A percentile compares a stretch with the other conserved stretches of the same genome.
Evolutionary conservation across 1,140 invertebrate genomes (phyloP).

Genomic region (Phenacoccus solenopsis): DNA sequence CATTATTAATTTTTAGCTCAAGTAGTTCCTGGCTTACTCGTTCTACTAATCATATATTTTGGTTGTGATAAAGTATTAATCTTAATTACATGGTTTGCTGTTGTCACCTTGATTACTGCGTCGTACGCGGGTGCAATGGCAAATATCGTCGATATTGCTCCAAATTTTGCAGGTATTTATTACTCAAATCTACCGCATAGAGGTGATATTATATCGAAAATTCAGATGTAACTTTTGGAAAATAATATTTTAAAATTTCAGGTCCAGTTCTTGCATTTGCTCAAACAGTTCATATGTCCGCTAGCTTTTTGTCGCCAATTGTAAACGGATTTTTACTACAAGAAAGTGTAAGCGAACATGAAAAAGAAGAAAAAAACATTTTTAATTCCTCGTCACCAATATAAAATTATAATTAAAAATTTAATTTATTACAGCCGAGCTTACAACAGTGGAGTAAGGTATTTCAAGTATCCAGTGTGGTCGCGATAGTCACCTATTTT

Average conservation of each 20-base stretch:
- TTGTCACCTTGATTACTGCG: constrained; percentile 56
- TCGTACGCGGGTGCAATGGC: constrained; percentile 64
- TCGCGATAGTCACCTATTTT: constrained; percentile 51
- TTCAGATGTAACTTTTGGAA: too few relatives aligned
- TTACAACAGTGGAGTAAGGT: constrained; percentile 56
- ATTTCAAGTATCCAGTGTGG: constrained; percentile 49
- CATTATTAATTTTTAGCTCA: constrained; percentile 38
- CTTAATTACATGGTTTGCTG: constrained; percentile 50
- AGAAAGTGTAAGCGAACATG: constrained; percentile 37
- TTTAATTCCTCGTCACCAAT: constrained; percentile 27
- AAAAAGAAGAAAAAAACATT: too few relatives aligned
- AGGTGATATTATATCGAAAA: too few relatives aligned
- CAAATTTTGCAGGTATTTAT: constrained; percentile 48
- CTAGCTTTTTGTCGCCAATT: constrained; percentile 53
- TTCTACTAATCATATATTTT: constrained; percentile 49
- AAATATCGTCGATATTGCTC: constrained; percentile 57
- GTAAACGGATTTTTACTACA: constrained; percentile 44
- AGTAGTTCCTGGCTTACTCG: constrained; percentile 52
- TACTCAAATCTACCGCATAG: too few relatives aligned
- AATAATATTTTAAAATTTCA: too few relatives aligned
- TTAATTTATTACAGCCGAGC: constrained; percentile 37
- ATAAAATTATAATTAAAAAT: too few relatives aligned
- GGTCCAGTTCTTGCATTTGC: constrained; percentile 57
- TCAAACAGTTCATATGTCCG: constrained; percentile 62
- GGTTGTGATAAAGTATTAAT: constrained; percentile 46